Evolutionary conservation across 2,797 vertebrate species (phyloP).

Genomic region (Macropus fuliginosus): DNA sequence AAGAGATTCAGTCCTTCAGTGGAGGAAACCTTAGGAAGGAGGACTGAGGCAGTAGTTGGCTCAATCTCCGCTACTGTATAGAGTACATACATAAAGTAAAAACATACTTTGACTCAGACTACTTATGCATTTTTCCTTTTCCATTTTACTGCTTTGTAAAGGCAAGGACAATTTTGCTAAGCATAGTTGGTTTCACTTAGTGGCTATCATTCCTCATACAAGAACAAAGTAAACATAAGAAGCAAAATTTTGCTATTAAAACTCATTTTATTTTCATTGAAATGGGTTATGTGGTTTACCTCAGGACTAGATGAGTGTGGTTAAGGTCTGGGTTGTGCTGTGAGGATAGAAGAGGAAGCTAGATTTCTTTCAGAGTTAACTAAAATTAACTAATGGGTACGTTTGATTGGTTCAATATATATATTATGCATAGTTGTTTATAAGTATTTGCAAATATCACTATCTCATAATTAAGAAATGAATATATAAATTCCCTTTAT

Average conservation of each 20-base stretch:
- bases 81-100: neutral
- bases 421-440: neutral
- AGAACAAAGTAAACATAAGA: neutral
- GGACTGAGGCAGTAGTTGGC: neutral
- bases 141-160: neutral
- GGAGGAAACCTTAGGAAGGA: neutral
- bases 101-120: neutral
- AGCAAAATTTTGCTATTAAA: neutral
- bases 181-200: neutral
- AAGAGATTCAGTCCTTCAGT: too few species aligned
- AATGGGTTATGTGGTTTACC: neutral
- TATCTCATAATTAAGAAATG: neutral
- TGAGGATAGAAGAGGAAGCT: neutral
- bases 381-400: neutral
- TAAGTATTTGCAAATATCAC: neutral
- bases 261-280: neutral
- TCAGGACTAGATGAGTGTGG: neutral
- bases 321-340: neutral
- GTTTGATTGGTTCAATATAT: neutral
- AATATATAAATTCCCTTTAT: neutral
- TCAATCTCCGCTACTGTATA: neutral
- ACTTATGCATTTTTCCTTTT: neutral
- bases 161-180: neutral
- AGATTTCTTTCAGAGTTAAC: neutral
- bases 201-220: neutral